A percentile compares a stretch with the other conserved stretches of the same genome.
phyloP scores from a whole-genome alignment of 2,797 vertebrate species.

The Lacerta bilineata region DNA sequence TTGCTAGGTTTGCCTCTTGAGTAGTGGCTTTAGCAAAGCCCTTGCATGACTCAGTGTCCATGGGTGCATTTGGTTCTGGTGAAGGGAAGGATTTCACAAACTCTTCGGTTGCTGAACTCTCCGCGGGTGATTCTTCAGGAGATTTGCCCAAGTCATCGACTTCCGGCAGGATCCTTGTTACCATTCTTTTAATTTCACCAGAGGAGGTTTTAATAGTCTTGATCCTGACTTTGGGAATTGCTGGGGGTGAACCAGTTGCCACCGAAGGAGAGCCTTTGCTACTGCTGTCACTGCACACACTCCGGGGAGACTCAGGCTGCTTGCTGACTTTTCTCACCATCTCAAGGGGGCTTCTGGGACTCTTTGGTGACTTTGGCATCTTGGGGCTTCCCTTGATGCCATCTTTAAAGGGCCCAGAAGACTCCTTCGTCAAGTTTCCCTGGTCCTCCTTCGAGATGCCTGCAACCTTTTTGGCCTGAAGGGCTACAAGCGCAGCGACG shows the following conservation, averaged over 20 bases:
- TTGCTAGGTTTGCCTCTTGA: slow-evolving; percentile 55
- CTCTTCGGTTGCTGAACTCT: slow-evolving; percentile 83
- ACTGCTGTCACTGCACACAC: slow-evolving; percentile 93
- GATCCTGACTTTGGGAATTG: slow-evolving; percentile 96
- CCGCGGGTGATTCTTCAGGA: slow-evolving; percentile 87
- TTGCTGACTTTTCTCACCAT: slow-evolving; percentile 87
- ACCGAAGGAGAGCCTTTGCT: slow-evolving; percentile 91
- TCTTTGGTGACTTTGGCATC: slow-evolving; percentile 92
- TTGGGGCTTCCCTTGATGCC: slow-evolving; percentile 87
- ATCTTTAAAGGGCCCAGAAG: slow-evolving; percentile 76
- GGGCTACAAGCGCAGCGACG: slow-evolving; percentile 91
- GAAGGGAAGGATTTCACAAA: slow-evolving; percentile 75
- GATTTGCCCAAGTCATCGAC: slow-evolving; percentile 90
- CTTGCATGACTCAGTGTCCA: slow-evolving; percentile 74
- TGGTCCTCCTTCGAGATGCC: slow-evolving; percentile 82
- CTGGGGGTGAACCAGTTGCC: slow-evolving; percentile 88
- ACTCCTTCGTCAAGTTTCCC: slow-evolving; percentile 79
- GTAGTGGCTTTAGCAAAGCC: slow-evolving; percentile 55
- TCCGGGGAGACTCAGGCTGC: slow-evolving; percentile 92
- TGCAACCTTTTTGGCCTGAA: slow-evolving; percentile 90
- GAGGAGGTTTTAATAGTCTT: slow-evolving; percentile 97
- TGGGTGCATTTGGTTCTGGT: slow-evolving; percentile 61
- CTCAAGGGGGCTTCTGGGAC: slow-evolving; percentile 93
- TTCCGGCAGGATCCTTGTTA: slow-evolving; percentile 93
- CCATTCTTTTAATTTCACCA: slow-evolving; percentile 94